Conservation (phyloP, 2,797 vertebrate genomes). For the Adrianichthys oophorus region DNA sequence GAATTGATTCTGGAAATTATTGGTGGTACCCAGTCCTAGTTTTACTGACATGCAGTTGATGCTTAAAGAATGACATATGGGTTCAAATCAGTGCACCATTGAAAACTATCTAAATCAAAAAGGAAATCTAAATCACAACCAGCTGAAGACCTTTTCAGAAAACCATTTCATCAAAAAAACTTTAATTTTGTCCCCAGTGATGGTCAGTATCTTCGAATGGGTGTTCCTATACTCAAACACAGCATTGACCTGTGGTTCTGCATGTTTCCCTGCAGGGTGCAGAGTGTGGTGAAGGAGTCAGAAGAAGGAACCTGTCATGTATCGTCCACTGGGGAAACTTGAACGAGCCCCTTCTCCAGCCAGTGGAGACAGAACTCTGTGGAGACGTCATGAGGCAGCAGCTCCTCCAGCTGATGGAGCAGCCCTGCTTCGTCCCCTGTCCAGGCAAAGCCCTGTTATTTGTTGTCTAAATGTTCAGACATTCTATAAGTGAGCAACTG, state of each 20-base stretch:
- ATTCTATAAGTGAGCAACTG: neutral
- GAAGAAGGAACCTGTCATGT: conserved; percentile 84
- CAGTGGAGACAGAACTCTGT: conserved; percentile 78
- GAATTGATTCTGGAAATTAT: too few species aligned
- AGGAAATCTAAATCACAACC: too few species aligned
- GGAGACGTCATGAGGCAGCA: conserved; percentile 74
- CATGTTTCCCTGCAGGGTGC: conserved; percentile 78
- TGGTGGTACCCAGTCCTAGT: too few species aligned
- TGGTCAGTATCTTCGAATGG: too few species aligned
- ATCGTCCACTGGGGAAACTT: conserved; percentile 80
- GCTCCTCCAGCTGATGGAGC: conserved; percentile 75
- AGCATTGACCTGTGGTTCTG: neutral
- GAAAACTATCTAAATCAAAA: too few species aligned
- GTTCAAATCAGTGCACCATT: too few species aligned
- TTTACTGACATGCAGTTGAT: too few species aligned
- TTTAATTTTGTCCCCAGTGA: too few species aligned
- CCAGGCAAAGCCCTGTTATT: conserved; percentile 78
- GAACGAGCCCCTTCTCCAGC: conserved; percentile 58
- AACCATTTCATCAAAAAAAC: too few species aligned
- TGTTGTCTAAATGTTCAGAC: neutral
- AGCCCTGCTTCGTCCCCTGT: conserved; percentile 89
- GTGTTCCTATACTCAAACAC: too few species aligned
- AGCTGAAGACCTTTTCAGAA: too few species aligned
- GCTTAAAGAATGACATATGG: too few species aligned
- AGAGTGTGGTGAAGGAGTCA: conserved; percentile 91